Percentiles rank a stretch among this genome's conserved stretches.
phyloP scores from a whole-genome alignment of 2,888 invertebrate genomes.

The Heliconius sara region DNA sequence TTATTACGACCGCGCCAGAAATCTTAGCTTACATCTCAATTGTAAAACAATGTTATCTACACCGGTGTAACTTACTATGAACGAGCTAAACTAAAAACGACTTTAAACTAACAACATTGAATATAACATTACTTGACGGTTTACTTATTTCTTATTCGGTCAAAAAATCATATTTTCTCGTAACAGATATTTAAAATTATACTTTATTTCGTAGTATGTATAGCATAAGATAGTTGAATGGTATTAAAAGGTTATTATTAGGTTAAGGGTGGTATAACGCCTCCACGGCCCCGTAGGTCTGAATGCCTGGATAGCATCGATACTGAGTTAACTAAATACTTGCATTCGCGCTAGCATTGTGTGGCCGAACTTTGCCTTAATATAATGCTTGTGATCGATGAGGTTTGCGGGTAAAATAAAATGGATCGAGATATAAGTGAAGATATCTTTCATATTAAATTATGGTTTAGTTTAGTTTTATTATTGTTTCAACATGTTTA shows the following conservation, averaged over 20 bases:
- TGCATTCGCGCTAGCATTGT: constrained; percentile 60
- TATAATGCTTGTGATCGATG: constrained; percentile 36
- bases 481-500: background rate
- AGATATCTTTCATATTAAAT: constrained; percentile 14
- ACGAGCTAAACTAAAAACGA: constrained; percentile 50
- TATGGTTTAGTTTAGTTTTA: background rate
- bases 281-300: constrained; percentile 61
- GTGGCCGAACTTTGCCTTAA: constrained; percentile 46
- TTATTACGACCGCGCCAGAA: constrained; percentile 62
- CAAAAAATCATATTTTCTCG: constrained; percentile 48
- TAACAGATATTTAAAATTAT: constrained; percentile 49
- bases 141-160: constrained; percentile 46
- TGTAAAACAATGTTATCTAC: constrained; percentile 73
- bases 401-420: constrained; percentile 17
- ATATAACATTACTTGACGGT: constrained; percentile 48
- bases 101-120: constrained; percentile 46
- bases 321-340: constrained; percentile 68
- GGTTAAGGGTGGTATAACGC: constrained; percentile 67
- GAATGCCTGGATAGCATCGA: constrained; percentile 62
- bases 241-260: constrained; percentile 61
- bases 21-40: constrained; percentile 75
- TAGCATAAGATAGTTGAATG: constrained; percentile 52
- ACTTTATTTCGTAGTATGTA: constrained; percentile 51
- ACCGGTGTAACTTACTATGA: constrained; percentile 51
- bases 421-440: constrained; percentile 10